Evolutionary conservation across 2,888 invertebrate genomes (phyloP).

Genomic region (Pseudococcus longispinus): DNA sequence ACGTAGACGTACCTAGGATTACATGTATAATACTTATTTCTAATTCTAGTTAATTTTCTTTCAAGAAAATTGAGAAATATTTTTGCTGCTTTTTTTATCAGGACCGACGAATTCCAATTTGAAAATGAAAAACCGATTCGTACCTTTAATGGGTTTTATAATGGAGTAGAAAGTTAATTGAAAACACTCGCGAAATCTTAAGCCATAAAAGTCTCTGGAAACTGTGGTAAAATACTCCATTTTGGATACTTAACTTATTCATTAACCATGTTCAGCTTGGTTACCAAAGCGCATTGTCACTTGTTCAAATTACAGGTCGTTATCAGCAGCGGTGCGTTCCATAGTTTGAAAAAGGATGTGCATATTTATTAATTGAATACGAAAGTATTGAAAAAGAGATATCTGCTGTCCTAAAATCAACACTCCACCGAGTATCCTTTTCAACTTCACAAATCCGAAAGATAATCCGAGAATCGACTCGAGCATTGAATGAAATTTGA

Average conservation of each 20-base stretch:
- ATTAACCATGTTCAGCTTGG: slow-evolving; percentile 14
- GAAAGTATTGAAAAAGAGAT: slow-evolving; percentile 20
- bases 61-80: no score
- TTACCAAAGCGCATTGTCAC: slow-evolving; percentile 2
- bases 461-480: background rate
- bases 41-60: no score
- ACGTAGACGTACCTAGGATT: background rate
- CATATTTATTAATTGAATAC: background rate
- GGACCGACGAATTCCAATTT: no score
- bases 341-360: background rate
- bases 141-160: background rate
- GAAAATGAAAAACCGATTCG: background rate
- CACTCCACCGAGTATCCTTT: background rate
- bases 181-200: background rate
- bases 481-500: no score
- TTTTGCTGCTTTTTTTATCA: no score
- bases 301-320: background rate
- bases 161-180: background rate
- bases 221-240: background rate
- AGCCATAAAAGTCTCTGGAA: background rate
- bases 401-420: background rate
- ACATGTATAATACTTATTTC: no score
- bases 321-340: background rate
- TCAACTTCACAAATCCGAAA: background rate
- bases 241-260: background rate